Evolutionary conservation across 2,113 vertebrate species (phyloP), one percentile per base, ranked within the genome.

Genomic region (Geococcyx californianus): DNA sequence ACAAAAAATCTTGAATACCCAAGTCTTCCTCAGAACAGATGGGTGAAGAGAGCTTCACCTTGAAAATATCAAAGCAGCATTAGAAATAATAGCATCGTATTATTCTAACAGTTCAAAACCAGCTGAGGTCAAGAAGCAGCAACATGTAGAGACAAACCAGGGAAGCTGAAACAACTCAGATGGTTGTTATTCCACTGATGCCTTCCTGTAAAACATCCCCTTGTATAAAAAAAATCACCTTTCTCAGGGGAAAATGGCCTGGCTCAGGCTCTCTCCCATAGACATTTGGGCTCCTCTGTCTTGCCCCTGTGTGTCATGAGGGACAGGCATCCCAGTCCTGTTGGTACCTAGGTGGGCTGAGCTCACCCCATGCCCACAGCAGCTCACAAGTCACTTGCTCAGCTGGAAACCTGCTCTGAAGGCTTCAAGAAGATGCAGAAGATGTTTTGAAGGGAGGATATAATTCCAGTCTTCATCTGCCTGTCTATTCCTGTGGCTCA

Each of bases 71-170:
- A 94, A 96, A 97, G 95, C 59, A 80, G 25, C 1, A 1, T 63
- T 59, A 63, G 67, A 78, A 76, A 80, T 90, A 94, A 91, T 58
- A 95, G 74, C 73, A 69, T 60, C 89, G 12, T 87, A 62, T 92
- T 94, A 93, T 80, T 84, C 69, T 40, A 94, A 66, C 45, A 62
- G 74, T 95, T 93, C 84, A 95, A 91, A 92, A 90, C 52, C 70
- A 89, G 91, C 25, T 68, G 76, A 93, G 93, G 83, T 90, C 9
- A 2, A 89, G 93, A 67, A 81, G 83, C 38, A 95, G 69, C 52
- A 93, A 94, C 90, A 51, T 93, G 95, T 81, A 95, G 91, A 93
- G 86, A 77, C 94, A 95, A 93, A 95, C 86, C 80, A 86, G 76
- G 47, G 83, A 92, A 81, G 84, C 73, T 89, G 72, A 81, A 89